Conservation (phyloP, 2,113 vertebrate genomes). For the Chloebia gouldiae region DNA sequence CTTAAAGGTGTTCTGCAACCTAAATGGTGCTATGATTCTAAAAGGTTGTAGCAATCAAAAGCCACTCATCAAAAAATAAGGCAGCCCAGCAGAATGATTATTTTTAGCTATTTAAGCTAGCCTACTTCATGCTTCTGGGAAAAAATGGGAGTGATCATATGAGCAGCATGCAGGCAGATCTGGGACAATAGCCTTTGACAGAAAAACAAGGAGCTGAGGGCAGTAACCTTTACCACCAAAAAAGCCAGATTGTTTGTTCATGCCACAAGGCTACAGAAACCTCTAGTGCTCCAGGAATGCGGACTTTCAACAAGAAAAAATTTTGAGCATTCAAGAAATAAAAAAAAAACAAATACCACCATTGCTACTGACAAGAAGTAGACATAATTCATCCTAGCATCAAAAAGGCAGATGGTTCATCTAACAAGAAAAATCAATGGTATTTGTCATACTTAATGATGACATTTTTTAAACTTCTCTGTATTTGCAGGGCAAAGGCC, state of each 20-base stretch:
- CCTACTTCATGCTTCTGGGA: neutral
- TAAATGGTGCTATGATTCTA: neutral
- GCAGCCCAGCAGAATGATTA: neutral
- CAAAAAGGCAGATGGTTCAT: constrained; percentile 39
- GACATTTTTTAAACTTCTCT: constrained; percentile 52
- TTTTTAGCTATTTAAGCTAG: neutral
- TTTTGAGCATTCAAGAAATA: neutral
- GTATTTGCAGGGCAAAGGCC: constrained; percentile 49
- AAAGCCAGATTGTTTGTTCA: neutral
- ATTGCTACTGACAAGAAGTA: neutral
- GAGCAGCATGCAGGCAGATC: neutral
- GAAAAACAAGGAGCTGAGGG: neutral
- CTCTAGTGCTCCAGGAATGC: neutral
- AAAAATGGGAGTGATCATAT: neutral
- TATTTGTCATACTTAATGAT: constrained; percentile 55
- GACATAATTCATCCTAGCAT: constrained; percentile 26
- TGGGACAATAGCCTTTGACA: constrained; percentile 15
- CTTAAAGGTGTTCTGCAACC: neutral
- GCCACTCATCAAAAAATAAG: neutral
- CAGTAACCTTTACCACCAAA: constrained; percentile 40
- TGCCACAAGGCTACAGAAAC: constrained; percentile 5
- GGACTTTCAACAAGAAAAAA: neutral
- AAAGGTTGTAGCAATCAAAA: neutral
- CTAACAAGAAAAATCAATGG: constrained; percentile 39
- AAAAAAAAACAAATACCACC: neutral